Evolutionary conservation across 2,113 vertebrate genomes (phyloP).

Genomic region (Hemibagrus wyckioides): DNA sequence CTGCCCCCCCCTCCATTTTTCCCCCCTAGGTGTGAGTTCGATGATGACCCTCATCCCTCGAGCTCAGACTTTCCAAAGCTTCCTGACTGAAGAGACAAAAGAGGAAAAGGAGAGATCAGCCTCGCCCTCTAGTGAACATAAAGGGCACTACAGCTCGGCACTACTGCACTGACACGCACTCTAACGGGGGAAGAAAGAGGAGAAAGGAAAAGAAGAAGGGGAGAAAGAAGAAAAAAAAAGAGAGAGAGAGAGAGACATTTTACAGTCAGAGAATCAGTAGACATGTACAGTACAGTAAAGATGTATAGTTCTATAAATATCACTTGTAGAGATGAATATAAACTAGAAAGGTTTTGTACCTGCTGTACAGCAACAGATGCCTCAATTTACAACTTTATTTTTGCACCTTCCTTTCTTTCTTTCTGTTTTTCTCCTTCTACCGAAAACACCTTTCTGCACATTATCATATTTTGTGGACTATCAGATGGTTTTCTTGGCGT

Average conservation of each 20-base stretch:
- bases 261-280: constrained; percentile 64
- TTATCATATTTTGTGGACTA: constrained; percentile 12
- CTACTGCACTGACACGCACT: constrained; percentile 84
- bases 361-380: constrained; percentile 59
- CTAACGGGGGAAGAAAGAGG: background rate
- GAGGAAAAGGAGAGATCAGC: constrained; percentile 74
- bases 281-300: constrained; percentile 67
- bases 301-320: constrained; percentile 55
- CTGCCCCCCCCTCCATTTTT: background rate
- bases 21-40: constrained; percentile 77
- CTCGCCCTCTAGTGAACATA: constrained; percentile 84
- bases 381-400: constrained; percentile 65
- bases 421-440: constrained; percentile 10
- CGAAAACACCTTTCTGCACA: background rate
- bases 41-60: constrained; percentile 85
- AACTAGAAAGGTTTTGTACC: constrained; percentile 56
- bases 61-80: constrained; percentile 95
- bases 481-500: background rate
- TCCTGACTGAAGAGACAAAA: constrained; percentile 82
- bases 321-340: constrained; percentile 58
- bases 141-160: constrained; percentile 83
- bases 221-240: constrained; percentile 42
- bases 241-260: constrained; percentile 71
- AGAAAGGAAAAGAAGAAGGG: background rate
- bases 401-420: constrained; percentile 39